Base-by-base conservation (phyloP, 2,888 invertebrate species). In the Agapetus fuscipes region DNA sequence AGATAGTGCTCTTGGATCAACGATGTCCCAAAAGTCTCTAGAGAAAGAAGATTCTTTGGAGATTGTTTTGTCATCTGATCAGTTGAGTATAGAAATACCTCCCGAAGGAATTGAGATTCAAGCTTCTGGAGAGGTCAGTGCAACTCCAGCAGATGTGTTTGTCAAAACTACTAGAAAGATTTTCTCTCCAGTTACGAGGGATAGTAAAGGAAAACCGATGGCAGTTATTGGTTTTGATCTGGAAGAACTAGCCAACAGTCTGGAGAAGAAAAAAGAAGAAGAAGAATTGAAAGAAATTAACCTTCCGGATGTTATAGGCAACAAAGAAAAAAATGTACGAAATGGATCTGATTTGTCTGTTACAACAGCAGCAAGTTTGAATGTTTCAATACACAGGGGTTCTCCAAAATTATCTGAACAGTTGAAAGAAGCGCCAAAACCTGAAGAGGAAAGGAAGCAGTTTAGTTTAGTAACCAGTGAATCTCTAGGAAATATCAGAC, bases 101-200 rank as follows among this genome's bases (percentile, higher is more conserved):
- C 36, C 45, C 2, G 48, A 45, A 29, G 45, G 40, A 2, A 47
- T 48, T 17, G 48, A 68, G 52, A 49, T 70, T 6, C 65, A 68
- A 34, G 60, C 69, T 30, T 59, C 66, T 3, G 35, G 30, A 29
- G 66, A 64, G 30, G 57, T 53, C 11, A 55, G 61, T 3, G 56
- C 59, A n/a, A 64, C 65, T 1, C 69, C 71, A 30, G n/a, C n/a
- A 6, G 83, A 81, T 55, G 74, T 86, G 1, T 82, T 86, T 48
- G 82, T 86, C 0, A 85, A 83, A 59, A 87, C 86, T 0, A 85
- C 83, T 28, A 71, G 84, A 37, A 85, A 83, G 63, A 75, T 86
- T 49, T 86, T 86, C 48, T 82, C 83, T 0, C 81, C 85, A 0
- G 74, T 82, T 3, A 72, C 74, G 2, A 62, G 73, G 40, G 71